phyloP scores from a whole-genome alignment of 2,888 invertebrate genomes.

The Acrobeloides nanus region DNA sequence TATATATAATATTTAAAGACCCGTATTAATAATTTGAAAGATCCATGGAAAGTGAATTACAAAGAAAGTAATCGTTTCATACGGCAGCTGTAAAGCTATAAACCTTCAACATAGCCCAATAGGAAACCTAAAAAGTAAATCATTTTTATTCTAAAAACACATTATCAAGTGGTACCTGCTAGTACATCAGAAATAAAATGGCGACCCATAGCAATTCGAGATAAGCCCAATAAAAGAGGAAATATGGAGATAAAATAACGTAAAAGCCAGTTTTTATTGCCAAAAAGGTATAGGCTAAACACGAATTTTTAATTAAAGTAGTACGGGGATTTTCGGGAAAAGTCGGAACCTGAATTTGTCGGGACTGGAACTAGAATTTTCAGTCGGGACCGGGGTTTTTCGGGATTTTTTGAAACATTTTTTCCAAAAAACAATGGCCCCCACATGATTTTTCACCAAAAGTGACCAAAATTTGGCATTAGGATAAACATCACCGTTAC shows the following conservation, averaged over 20 bases:
- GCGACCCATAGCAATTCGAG: conserved; percentile 73
- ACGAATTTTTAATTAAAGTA: neutral
- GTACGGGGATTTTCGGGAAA: too few relatives aligned
- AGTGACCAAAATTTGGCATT: too few relatives aligned
- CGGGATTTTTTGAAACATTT: too few relatives aligned
- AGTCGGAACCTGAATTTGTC: too few relatives aligned
- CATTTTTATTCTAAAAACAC: conserved; percentile 2
- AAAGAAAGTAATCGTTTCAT: conserved; percentile 10
- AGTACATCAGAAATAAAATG: conserved; percentile 80
- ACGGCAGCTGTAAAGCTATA: conserved; percentile 20
- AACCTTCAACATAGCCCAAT: conserved; percentile 24
- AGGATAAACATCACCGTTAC: too few relatives aligned
- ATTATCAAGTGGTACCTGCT: conserved; percentile 60
- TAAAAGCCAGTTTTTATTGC: neutral
- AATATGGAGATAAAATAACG: conserved; percentile 14
- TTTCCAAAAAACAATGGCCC: too few relatives aligned
- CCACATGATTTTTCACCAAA: too few relatives aligned
- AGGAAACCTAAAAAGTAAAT: conserved; percentile 16
- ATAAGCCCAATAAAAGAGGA: conserved; percentile 65
- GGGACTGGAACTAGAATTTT: too few relatives aligned
- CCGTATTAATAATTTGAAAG: too few relatives aligned
- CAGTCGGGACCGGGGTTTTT: too few relatives aligned
- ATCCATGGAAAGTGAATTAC: too few relatives aligned
- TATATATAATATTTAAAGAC: too few relatives aligned
- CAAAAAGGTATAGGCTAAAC: conserved; percentile 6